These are phyloP conservation scores for Embidobia sp. DNA, from an alignment of 2,888 invertebrate species.

Conservation along the genomic window DNA sequence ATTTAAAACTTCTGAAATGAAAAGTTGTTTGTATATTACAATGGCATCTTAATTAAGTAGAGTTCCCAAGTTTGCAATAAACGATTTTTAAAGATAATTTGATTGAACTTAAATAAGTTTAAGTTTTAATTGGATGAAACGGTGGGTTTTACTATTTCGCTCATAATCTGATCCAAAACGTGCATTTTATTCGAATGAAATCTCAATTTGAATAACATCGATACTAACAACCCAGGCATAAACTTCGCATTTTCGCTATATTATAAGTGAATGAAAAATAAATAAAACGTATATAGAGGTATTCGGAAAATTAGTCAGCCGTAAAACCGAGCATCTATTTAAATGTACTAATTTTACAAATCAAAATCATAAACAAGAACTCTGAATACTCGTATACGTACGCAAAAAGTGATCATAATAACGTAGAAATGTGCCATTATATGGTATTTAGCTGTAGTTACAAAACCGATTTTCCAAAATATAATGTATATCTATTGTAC, in stretches of 20 bases:
- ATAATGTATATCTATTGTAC: too few relatives aligned
- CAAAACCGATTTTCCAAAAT: too few relatives aligned
- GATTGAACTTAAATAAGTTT: too few relatives aligned
- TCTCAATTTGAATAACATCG: neutral
- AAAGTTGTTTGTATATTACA: too few relatives aligned
- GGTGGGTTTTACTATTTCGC: neutral
- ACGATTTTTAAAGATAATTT: too few relatives aligned
- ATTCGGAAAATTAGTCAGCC: neutral
- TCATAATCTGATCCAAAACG: slow-evolving; percentile 12
- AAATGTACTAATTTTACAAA: neutral
- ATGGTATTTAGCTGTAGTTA: too few relatives aligned
- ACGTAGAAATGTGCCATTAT: neutral
- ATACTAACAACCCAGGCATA: slow-evolving; percentile 24
- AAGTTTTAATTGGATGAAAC: too few relatives aligned
- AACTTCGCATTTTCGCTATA: slow-evolving; percentile 11
- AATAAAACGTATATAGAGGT: neutral
- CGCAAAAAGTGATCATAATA: too few relatives aligned
- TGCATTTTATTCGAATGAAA: slow-evolving; percentile 4
- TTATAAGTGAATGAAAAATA: slow-evolving; percentile 12
- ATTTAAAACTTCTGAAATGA: too few relatives aligned
- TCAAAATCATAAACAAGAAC: neutral
- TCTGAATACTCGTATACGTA: neutral
- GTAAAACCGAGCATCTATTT: too few relatives aligned
- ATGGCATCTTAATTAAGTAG: too few relatives aligned
- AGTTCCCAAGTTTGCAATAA: too few relatives aligned